Conservation (phyloP, 1,140 invertebrate genomes). For the Leptinotarsa lineolata region DNA sequence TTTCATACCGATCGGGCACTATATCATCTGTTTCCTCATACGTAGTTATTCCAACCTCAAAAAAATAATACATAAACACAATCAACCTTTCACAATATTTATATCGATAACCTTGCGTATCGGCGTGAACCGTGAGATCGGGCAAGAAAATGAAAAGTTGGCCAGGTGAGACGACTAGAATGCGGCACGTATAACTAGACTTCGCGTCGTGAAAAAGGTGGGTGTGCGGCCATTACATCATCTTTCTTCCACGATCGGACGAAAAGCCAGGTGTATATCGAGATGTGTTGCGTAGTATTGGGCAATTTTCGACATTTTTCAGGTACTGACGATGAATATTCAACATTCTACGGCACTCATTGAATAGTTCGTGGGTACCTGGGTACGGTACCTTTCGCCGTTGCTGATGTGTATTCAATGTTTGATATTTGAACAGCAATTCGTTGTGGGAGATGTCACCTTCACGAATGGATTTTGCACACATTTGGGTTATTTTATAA, state of each 20-base stretch:
- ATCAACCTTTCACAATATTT: constrained; percentile 6
- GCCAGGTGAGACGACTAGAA: neutral
- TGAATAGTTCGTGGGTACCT: neutral
- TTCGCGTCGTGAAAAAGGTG: neutral
- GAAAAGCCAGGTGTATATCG: neutral
- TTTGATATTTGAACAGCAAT: neutral
- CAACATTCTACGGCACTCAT: neutral
- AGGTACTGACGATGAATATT: neutral
- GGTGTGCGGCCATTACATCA: constrained; percentile 5
- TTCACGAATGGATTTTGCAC: neutral
- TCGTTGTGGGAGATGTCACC: neutral
- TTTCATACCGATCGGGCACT: neutral
- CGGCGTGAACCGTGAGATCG: neutral
- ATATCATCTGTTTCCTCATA: constrained; percentile 3
- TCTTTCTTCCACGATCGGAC: neutral
- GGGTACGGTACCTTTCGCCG: neutral
- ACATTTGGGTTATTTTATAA: too few species aligned
- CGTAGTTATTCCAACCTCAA: neutral
- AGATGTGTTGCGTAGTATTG: constrained; percentile 8
- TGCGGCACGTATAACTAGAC: neutral
- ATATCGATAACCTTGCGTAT: constrained; percentile 1
- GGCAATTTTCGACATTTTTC: neutral
- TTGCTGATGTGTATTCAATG: neutral
- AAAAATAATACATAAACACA: neutral
- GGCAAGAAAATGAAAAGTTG: constrained; percentile 1